A percentile compares a stretch with the other conserved stretches of the same genome.
These are phyloP conservation scores for Psittacus erithacus DNA, from an alignment of 2,113 vertebrate species.

Conservation along the genomic window DNA sequence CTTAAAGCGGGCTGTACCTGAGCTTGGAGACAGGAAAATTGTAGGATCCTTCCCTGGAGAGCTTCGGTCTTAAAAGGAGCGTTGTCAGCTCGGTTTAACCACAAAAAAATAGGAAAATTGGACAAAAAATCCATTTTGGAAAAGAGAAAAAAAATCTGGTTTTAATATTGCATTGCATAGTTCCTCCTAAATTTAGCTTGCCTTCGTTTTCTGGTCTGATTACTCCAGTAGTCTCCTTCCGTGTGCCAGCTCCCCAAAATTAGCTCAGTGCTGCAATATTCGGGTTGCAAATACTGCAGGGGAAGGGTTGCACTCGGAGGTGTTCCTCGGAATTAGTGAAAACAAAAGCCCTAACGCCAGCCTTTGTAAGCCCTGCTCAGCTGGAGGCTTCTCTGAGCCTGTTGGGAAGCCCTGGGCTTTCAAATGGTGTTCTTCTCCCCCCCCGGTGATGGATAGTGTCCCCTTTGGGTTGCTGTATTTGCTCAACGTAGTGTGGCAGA, in stretches of 20 bases:
- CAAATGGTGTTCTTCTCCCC: not conserved
- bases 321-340: not conserved
- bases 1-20: not conserved
- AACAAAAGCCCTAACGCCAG: not conserved
- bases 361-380: not conserved
- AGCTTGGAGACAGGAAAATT: too few relatives aligned
- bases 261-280: slow-evolving; percentile 67
- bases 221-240: not conserved
- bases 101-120: not conserved
- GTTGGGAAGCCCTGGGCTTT: not conserved
- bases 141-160: not conserved
- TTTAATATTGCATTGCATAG: not conserved
- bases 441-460: not conserved
- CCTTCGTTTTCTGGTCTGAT: not conserved
- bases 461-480: not conserved
- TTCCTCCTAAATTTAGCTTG: slow-evolving; percentile 39
- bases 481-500: not conserved
- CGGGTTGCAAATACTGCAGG: slow-evolving; percentile 61
- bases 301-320: not conserved
- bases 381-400: not conserved
- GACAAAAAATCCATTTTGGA: not conserved
- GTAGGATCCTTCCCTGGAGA: not conserved
- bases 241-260: slow-evolving; percentile 10
- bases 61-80: not conserved
- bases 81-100: not conserved